Evolutionary conservation across 1,140 invertebrate species (phyloP).

Genomic region (Hylaeus volcanicus): DNA sequence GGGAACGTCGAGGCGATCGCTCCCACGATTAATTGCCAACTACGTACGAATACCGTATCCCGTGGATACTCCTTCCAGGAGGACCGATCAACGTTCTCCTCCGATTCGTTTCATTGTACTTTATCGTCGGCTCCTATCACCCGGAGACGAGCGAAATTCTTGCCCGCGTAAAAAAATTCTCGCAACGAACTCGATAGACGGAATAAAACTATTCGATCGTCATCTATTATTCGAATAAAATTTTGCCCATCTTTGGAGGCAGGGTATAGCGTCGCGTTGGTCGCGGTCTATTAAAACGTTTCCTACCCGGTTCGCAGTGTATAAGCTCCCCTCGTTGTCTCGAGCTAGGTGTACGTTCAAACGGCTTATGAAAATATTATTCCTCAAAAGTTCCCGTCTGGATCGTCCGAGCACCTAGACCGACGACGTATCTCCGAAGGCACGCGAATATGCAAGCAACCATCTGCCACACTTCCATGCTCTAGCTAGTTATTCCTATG

Average conservation of each 20-base stretch:
- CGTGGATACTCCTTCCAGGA: neutral
- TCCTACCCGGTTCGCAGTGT: neutral
- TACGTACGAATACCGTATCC: neutral
- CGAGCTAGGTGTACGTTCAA: neutral
- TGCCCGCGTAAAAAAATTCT: too few relatives aligned
- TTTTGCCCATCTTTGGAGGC: too few relatives aligned
- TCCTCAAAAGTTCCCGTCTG: constrained; percentile 43
- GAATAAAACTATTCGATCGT: too few relatives aligned
- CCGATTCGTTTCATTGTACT: neutral
- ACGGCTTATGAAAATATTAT: constrained; percentile 55
- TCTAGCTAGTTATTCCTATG: constrained; percentile 49
- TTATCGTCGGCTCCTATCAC: neutral
- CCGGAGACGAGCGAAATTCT: too few relatives aligned
- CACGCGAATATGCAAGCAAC: constrained; percentile 46
- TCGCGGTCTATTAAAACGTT: constrained; percentile 35
- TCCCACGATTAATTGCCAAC: constrained; percentile 42
- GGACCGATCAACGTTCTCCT: neutral
- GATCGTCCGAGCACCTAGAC: neutral
- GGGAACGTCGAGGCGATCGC: constrained; percentile 24
- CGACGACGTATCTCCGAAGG: constrained; percentile 17
- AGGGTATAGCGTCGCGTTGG: neutral
- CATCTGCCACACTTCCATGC: constrained; percentile 62
- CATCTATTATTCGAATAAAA: too few relatives aligned
- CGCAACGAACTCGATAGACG: too few relatives aligned
- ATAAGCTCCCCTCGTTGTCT: neutral